phyloP scores from a whole-genome alignment of 2,113 vertebrate species.

The Phalacrocorax aristotelis region DNA sequence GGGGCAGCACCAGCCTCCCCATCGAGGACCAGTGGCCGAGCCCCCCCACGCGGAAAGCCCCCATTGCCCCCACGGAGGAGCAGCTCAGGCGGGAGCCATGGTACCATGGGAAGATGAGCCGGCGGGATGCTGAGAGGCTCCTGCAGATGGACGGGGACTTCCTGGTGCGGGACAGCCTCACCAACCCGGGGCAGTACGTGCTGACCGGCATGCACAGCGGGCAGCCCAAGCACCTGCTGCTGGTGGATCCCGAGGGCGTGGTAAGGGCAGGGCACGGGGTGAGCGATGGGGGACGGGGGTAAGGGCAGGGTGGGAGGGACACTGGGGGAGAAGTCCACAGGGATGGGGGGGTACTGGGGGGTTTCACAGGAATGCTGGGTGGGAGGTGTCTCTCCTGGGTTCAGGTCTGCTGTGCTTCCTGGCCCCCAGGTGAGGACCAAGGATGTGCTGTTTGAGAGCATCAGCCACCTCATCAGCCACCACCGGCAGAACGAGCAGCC shows the following conservation, averaged over 20 bases:
- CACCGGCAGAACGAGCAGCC: slow-evolving; percentile 92
- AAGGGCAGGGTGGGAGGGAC: neutral
- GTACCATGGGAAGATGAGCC: slow-evolving; percentile 96
- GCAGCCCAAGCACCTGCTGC: slow-evolving; percentile 92
- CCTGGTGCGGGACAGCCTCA: slow-evolving; percentile 92
- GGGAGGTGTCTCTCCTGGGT: neutral
- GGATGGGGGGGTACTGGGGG: neutral
- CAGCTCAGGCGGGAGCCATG: slow-evolving; percentile 88
- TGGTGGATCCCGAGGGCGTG: slow-evolving; percentile 97
- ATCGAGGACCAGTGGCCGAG: slow-evolving; percentile 91
- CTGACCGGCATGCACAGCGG: slow-evolving; percentile 93
- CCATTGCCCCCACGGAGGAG: slow-evolving; percentile 91
- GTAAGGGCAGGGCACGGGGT: slow-evolving; percentile 70
- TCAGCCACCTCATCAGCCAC: slow-evolving; percentile 94
- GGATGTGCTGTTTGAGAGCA: slow-evolving; percentile 95
- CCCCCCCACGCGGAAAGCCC: slow-evolving; percentile 86
- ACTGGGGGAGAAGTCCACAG: accelerated
- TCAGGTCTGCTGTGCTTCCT: accelerated
- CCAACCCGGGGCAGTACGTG: slow-evolving; percentile 94
- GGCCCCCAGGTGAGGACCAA: slow-evolving; percentile 89
- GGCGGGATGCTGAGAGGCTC: slow-evolving; percentile 87
- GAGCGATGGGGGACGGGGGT: accelerated
- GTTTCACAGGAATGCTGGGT: accelerated
- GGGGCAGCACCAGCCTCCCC: neutral
- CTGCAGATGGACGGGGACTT: slow-evolving; percentile 91